Conservation (phyloP, 2,888 invertebrate species). For the Tribolium freemani region DNA sequence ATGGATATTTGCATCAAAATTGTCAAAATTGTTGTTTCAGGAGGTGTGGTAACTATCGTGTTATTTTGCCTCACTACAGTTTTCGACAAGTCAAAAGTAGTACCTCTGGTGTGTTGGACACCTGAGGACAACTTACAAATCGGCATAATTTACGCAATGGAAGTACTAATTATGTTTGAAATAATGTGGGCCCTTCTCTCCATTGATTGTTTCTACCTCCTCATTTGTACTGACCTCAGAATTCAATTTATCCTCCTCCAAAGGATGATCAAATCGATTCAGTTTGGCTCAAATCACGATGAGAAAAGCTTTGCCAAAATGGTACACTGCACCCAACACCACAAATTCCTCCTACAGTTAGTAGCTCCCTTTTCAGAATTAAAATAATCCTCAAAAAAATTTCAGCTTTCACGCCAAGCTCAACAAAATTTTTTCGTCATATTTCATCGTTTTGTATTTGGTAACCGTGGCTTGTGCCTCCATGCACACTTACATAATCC, state of each 20-base stretch:
- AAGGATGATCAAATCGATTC: conserved; percentile 1
- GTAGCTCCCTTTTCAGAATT: not conserved
- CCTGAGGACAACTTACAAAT: not conserved
- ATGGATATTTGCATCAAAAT: conserved; percentile 20
- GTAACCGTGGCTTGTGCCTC: conserved; percentile 28
- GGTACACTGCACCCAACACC: conserved; percentile 17
- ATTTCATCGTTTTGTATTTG: conserved; percentile 23
- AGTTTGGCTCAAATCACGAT: not conserved
- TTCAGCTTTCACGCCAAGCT: conserved; percentile 22
- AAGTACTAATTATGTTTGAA: conserved; percentile 22
- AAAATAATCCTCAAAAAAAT: not conserved
- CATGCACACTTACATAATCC: conserved; percentile 24
- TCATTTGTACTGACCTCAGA: conserved; percentile 21
- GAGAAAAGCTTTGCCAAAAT: not conserved
- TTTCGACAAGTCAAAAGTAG: conserved; percentile 12
- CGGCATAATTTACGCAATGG: not conserved
- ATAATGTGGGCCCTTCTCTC: conserved; percentile 20
- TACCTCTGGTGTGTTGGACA: conserved; percentile 30
- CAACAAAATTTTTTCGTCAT: conserved; percentile 20
- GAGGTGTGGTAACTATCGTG: conserved; percentile 11
- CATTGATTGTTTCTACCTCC: conserved; percentile 17
- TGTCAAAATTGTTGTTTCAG: conserved; percentile 22
- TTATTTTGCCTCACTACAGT: conserved; percentile 22
- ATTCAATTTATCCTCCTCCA: conserved; percentile 21
- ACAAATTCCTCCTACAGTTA: conserved; percentile 16